phyloP scores from a whole-genome alignment of 2,888 invertebrate genomes.

The Gryllus longicercus region DNA sequence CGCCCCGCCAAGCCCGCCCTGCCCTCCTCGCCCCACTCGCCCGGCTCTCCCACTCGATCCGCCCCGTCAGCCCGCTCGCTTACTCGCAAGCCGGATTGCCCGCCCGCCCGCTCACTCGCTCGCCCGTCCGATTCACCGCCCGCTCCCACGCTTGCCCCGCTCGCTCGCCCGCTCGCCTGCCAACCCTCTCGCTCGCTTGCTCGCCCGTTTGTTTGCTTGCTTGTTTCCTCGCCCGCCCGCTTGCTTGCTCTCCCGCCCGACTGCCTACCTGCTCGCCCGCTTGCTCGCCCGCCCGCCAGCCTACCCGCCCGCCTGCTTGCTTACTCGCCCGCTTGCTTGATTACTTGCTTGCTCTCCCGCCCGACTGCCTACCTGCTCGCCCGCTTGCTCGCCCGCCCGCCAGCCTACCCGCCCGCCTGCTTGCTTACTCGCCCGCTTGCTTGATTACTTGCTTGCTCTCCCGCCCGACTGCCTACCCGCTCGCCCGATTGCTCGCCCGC shows the following conservation, averaged over 20 bases:
- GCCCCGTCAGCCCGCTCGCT: not conserved
- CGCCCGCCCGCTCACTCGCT: not conserved
- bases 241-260: not conserved
- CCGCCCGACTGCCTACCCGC: too few relatives aligned
- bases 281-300: too few relatives aligned
- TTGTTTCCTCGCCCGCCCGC: not conserved
- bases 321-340: fast-evolving
- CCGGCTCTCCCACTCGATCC: not conserved
- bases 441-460: too few relatives aligned
- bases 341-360: not conserved
- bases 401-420: not conserved
- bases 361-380: not conserved
- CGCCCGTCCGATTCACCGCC: not conserved
- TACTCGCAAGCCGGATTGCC: not conserved
- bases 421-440: not conserved
- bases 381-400: not conserved
- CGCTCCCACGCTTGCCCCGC: too few relatives aligned
- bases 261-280: not conserved
- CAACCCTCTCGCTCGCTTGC: not conserved
- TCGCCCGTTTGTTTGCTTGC: fast-evolving
- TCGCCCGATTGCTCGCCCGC: too few relatives aligned
- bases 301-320: too few relatives aligned
- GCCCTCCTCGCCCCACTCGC: not conserved
- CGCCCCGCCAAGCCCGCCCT: not conserved
- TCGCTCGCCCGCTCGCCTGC: not conserved